Evolutionary conservation across 2,888 invertebrate species (phyloP).

Genomic region (Abscondita cerata): DNA sequence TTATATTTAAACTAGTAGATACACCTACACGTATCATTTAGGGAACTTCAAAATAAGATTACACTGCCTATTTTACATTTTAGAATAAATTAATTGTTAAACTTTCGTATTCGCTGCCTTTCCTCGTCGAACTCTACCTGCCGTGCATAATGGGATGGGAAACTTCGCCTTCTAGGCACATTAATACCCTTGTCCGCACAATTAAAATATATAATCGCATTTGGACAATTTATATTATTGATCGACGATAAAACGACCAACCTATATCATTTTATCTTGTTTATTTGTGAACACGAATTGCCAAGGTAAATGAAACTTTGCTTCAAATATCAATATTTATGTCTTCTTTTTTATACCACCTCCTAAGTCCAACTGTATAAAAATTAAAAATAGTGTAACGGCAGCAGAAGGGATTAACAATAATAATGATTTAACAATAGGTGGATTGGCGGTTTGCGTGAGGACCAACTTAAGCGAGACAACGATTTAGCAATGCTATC

Average conservation of each 20-base stretch:
- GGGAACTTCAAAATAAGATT: conserved; percentile 21
- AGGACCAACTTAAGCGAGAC: conserved; percentile 15
- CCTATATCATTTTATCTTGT: conserved; percentile 54
- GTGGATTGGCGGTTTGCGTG: conserved; percentile 17
- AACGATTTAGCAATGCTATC: conserved; percentile 14
- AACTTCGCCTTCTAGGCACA: conserved; percentile 51
- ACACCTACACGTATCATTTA: conserved; percentile 12
- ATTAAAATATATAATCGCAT: conserved; percentile 60
- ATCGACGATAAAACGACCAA: conserved; percentile 56
- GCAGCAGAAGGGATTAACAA: conserved; percentile 31
- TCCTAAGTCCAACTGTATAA: conserved; percentile 36
- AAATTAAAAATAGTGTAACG: conserved; percentile 36
- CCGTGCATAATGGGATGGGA: conserved; percentile 53
- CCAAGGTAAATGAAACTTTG: conserved; percentile 45
- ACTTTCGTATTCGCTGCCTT: conserved; percentile 19
- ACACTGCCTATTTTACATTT: conserved; percentile 19
- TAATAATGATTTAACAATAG: conserved; percentile 22
- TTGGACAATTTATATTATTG: conserved; percentile 61
- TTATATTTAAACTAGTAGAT: conserved; percentile 6
- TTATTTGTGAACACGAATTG: conserved; percentile 47
- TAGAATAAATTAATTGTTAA: conserved; percentile 23
- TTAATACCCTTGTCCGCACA: conserved; percentile 60
- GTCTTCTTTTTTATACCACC: conserved; percentile 43
- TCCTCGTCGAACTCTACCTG: conserved; percentile 47
- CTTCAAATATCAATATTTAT: conserved; percentile 43